A percentile compares a stretch with the other conserved stretches of the same genome.
These are phyloP conservation scores for Azemiops feae DNA, from an alignment of 2,113 vertebrate species.

Conservation along the genomic window DNA sequence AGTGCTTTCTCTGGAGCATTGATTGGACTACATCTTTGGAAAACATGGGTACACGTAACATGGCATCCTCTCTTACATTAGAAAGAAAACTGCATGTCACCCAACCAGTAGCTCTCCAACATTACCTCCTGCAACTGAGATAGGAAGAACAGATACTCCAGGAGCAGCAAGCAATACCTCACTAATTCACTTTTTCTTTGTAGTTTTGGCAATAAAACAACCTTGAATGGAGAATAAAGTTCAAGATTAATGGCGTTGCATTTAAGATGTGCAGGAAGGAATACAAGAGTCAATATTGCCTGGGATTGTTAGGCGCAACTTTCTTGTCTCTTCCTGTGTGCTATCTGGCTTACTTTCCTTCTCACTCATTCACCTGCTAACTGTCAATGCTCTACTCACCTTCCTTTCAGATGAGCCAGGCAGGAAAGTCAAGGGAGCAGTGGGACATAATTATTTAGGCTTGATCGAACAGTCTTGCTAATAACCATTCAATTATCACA, in stretches of 20 bases:
- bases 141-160: neutral
- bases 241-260: neutral
- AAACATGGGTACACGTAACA: neutral
- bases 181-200: neutral
- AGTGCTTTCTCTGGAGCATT: neutral
- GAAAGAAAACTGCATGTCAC: neutral
- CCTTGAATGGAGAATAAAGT: neutral
- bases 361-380: neutral
- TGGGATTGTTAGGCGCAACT: neutral
- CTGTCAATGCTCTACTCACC: neutral
- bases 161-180: neutral
- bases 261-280: neutral
- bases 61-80: neutral
- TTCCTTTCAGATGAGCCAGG: neutral
- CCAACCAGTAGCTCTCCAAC: neutral
- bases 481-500: neutral
- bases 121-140: neutral
- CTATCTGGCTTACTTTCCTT: neutral
- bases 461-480: neutral
- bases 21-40: neutral
- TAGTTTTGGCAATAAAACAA: neutral
- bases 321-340: neutral
- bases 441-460: neutral
- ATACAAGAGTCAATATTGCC: neutral
- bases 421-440: neutral